phyloP scores from a whole-genome alignment of 2,797 vertebrate species.

The Phyllotis vaccarum region DNA sequence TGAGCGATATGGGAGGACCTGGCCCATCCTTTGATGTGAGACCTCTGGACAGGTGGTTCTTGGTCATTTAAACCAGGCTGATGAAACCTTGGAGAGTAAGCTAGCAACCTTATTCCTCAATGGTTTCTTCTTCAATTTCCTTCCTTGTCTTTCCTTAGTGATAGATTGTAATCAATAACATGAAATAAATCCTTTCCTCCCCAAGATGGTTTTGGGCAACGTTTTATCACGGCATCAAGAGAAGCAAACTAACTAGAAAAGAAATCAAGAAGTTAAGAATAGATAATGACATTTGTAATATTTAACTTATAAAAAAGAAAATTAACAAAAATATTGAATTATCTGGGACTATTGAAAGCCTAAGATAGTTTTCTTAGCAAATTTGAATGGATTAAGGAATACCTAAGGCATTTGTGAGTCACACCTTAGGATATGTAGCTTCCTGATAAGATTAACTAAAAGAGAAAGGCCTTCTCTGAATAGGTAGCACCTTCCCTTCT shows the following conservation, averaged over 20 bases:
- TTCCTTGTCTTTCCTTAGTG: background rate
- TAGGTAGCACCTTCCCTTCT: no score
- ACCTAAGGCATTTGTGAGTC: background rate
- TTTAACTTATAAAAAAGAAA: background rate
- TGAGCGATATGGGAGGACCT: background rate
- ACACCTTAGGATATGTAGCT: background rate
- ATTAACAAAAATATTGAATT: background rate
- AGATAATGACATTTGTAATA: background rate
- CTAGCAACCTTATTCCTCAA: background rate
- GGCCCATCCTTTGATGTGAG: background rate
- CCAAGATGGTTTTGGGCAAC: background rate
- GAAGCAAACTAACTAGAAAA: background rate
- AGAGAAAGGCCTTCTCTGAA: background rate
- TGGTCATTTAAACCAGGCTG: background rate
- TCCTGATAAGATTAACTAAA: background rate
- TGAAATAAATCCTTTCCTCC: background rate
- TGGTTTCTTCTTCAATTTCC: background rate
- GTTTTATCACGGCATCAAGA: background rate
- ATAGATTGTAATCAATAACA: background rate
- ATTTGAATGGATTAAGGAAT: background rate
- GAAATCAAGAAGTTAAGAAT: background rate
- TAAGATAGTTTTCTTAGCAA: background rate
- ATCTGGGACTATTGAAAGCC: background rate
- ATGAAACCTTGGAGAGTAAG: background rate
- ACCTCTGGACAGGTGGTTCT: background rate